Base-by-base conservation (phyloP, 1,140 invertebrate species). In the Drosophila erecta region DNA sequence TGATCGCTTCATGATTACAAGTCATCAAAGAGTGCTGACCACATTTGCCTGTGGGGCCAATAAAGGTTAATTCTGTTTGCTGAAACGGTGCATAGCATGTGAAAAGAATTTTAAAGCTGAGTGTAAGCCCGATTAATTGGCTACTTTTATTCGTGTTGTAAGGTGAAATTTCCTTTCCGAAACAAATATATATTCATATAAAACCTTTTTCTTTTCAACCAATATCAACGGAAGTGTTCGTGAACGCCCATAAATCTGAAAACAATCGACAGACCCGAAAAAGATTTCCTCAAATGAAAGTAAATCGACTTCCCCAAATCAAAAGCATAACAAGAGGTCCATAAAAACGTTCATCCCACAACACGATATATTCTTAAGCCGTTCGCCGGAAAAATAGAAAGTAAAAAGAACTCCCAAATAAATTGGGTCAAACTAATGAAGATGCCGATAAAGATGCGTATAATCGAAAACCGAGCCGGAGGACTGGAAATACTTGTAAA, bases 401-500 rank as follows among this genome's bases (percentile, higher is more conserved):
- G 80, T 90, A 87, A 87, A 87, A 72, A 81, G 67, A 85, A 85
- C 61, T 15, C 43, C 41, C 47, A 47, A 50, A 11, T 60, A 49
- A 78, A 84, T 79, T 76, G 69, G 85, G 84, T 89, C 85, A 90
- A 90, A 84, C 64, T 72, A 90, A 89, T 89, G 85, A 84, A 87
- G 72, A 79, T 73, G 57, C 79, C 64, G 75, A 86, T 87, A 87
- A 87, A 87, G 79, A 66, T 66, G 65, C 79, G 57, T 60, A 83
- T 89, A 79, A 84, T 87, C 76, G 69, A 80, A 69, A 43, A 57
- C 43, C 24, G 64, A 51, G 51, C 51, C 54, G 37, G 50, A 59
- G 61, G 64, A 71, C 67, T 71, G 67, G 67, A 71, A 71, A 71
- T 70, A 71, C 66, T 78, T 77, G 73, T 74, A 74, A 74, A 74